phyloP scores from a whole-genome alignment of 1,140 invertebrate species.

The Lucilia sericata region DNA sequence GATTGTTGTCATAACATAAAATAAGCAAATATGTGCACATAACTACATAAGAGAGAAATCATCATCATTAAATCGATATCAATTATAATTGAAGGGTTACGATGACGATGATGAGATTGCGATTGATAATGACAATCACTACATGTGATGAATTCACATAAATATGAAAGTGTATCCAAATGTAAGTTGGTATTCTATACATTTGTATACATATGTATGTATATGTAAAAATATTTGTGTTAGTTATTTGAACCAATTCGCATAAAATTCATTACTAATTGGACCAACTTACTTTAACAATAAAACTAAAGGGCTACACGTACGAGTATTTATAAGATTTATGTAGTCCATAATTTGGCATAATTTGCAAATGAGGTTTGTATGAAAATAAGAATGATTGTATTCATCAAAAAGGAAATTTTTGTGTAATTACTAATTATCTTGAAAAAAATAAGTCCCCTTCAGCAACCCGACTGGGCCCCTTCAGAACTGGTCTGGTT shows the following conservation, averaged over 20 bases:
- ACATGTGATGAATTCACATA: neutral
- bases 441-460: too few relatives aligned
- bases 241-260: neutral
- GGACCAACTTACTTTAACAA: neutral
- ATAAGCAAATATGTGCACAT: neutral
- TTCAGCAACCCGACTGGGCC: too few relatives aligned
- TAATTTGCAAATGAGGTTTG: neutral
- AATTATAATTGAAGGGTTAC: constrained; percentile 27
- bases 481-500: too few relatives aligned
- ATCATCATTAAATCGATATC: constrained; percentile 29
- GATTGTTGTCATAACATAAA: neutral
- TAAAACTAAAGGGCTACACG: neutral
- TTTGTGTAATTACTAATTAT: too few relatives aligned
- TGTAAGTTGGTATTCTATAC: too few relatives aligned
- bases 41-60: constrained; percentile 1
- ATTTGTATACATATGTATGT: too few relatives aligned
- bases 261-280: constrained; percentile 10
- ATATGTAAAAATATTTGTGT: too few relatives aligned
- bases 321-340: too few relatives aligned
- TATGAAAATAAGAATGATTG: neutral
- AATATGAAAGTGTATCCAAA: too few relatives aligned
- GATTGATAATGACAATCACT: neutral
- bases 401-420: too few relatives aligned
- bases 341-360: neutral
- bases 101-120: neutral